phyloP scores from a whole-genome alignment of 2,113 vertebrate genomes.

The Daubentonia madagascariensis region DNA sequence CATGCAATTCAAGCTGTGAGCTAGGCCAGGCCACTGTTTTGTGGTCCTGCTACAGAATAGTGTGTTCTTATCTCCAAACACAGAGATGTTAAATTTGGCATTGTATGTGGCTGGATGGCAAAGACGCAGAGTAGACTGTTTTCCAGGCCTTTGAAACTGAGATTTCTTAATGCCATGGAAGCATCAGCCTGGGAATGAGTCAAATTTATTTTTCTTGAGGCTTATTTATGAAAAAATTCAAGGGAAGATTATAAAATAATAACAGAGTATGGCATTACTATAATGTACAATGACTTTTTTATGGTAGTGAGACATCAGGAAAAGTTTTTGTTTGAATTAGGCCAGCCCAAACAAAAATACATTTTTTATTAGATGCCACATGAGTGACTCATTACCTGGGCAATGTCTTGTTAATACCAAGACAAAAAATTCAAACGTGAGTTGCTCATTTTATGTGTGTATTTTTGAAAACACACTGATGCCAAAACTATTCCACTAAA shows the following conservation, averaged over 20 bases:
- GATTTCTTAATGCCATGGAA: neutral
- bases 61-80: slow-evolving; percentile 42
- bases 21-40: slow-evolving; percentile 93
- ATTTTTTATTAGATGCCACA: neutral
- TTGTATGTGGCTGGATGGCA: neutral
- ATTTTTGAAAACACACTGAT: neutral
- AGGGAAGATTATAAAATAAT: neutral
- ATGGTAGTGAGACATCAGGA: neutral
- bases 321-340: neutral
- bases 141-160: neutral
- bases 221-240: neutral
- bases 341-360: neutral
- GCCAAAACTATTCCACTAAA: neutral
- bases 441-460: neutral
- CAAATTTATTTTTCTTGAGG: slow-evolving; percentile 19
- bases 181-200: neutral
- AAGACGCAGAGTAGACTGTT: neutral
- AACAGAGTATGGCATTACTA: neutral
- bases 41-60: slow-evolving; percentile 96
- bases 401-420: neutral
- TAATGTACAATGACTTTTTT: neutral
- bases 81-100: neutral
- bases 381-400: neutral
- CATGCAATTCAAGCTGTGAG: slow-evolving; percentile 97
- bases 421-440: neutral